Evolutionary conservation across 1,140 invertebrate genomes (phyloP).

Genomic region (Drosophila quadrilineata): DNA sequence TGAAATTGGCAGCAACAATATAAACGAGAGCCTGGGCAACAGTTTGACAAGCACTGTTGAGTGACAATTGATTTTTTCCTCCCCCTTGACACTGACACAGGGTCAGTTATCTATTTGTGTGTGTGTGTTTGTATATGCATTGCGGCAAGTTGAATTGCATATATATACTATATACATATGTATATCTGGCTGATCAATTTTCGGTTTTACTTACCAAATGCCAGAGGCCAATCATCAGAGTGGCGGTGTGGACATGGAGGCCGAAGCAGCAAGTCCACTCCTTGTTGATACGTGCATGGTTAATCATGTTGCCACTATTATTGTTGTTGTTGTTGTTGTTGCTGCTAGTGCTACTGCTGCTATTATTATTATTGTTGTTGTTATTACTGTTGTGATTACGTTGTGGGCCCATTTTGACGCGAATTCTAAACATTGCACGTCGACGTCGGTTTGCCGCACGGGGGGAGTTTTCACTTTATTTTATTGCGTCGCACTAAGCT

Average conservation of each 20-base stretch:
- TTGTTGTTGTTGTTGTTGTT: slow-evolving; percentile 19
- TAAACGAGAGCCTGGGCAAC: slow-evolving; percentile 15
- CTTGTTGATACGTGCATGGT: slow-evolving; percentile 81
- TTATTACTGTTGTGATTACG: slow-evolving; percentile 72
- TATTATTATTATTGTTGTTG: slow-evolving; percentile 17
- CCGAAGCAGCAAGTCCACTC: slow-evolving; percentile 91
- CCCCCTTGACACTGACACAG: slow-evolving; percentile 69
- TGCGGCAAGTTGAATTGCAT: not conserved
- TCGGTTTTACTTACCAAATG: slow-evolving; percentile 86
- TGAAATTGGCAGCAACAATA: not conserved
- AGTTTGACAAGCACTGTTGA: slow-evolving; percentile 46
- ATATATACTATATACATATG: slow-evolving; percentile 17
- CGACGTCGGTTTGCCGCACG: slow-evolving; percentile 27
- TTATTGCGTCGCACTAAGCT: slow-evolving; percentile 17
- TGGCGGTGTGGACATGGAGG: slow-evolving; percentile 91
- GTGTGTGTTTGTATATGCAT: slow-evolving; percentile 6
- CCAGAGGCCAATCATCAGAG: slow-evolving; percentile 90
- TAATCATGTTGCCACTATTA: slow-evolving; percentile 7
- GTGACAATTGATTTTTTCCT: slow-evolving; percentile 68
- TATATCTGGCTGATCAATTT: slow-evolving; percentile 12
- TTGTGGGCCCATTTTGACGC: slow-evolving; percentile 85
- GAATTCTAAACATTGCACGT: slow-evolving; percentile 84
- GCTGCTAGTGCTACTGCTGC: slow-evolving; percentile 4
- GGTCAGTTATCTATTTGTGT: slow-evolving; percentile 45
- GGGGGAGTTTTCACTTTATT: too few species aligned